phyloP scores from a whole-genome alignment of 2,113 vertebrate species.

The Tragelaphus scriptus region DNA sequence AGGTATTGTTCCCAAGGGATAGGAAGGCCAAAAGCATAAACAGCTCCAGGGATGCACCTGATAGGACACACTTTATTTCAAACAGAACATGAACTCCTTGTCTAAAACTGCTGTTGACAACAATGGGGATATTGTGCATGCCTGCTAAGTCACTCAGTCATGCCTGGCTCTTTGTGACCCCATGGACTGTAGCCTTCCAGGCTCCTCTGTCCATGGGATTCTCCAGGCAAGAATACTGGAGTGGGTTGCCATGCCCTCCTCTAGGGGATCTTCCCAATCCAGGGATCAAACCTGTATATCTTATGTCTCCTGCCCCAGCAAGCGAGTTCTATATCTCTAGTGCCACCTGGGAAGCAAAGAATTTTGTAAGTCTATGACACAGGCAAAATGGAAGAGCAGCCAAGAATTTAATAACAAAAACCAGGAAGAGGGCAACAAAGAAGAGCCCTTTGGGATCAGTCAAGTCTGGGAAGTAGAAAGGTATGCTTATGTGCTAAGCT shows the following conservation, averaged over 20 bases:
- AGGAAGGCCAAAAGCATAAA: neutral
- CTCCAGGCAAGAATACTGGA: neutral
- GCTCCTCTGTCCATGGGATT: neutral
- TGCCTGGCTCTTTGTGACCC: neutral
- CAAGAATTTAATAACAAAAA: neutral
- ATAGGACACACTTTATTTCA: neutral
- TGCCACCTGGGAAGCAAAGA: neutral
- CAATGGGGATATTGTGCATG: neutral
- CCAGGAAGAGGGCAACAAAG: neutral
- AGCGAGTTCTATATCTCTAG: neutral
- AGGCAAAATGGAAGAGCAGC: neutral
- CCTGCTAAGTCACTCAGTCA: fast-evolving
- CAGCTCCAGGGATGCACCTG: neutral
- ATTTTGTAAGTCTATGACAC: neutral
- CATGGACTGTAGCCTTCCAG: neutral
- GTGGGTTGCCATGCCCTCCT: neutral
- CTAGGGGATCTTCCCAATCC: neutral
- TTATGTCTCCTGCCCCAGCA: neutral
- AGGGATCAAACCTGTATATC: neutral
- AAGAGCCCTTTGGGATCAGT: neutral
- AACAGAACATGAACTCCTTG: neutral
- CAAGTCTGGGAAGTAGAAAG: neutral
- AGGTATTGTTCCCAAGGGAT: neutral
- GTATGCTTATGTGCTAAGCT: neutral
- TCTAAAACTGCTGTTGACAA: neutral